These are phyloP conservation scores for Lepus europaeus DNA, from an alignment of 2,113 vertebrate genomes.

Conservation along the genomic window DNA sequence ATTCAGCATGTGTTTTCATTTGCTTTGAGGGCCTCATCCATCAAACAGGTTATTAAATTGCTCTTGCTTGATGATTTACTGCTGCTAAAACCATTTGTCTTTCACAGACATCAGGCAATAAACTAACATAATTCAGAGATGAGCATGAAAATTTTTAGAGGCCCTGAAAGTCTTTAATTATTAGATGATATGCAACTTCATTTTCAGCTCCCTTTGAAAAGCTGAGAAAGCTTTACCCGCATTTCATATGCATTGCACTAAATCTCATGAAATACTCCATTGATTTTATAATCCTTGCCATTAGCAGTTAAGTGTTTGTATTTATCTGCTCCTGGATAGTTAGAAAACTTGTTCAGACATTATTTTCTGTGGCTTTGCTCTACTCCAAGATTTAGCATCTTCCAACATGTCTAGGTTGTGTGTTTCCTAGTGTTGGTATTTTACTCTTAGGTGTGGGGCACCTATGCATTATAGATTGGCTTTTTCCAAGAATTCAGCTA, in stretches of 20 bases:
- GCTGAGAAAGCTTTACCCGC: conserved; percentile 38
- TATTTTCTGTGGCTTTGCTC: conserved; percentile 60
- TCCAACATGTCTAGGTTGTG: conserved; percentile 7
- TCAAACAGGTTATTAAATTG: conserved; percentile 37
- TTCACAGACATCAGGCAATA: conserved; percentile 58
- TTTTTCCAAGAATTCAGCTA: background rate
- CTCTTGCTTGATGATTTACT: conserved; percentile 53
- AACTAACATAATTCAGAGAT: conserved; percentile 37
- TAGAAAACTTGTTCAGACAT: conserved; percentile 68
- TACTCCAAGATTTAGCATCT: background rate
- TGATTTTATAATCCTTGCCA: conserved; percentile 85
- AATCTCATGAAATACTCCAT: conserved; percentile 84
- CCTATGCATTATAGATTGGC: background rate
- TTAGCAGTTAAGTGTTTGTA: conserved; percentile 82
- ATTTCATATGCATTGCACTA: conserved; percentile 72
- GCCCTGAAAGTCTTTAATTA: conserved; percentile 76
- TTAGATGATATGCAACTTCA: conserved; percentile 65
- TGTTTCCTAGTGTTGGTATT: background rate
- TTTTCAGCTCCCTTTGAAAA: conserved; percentile 72
- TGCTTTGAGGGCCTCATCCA: background rate
- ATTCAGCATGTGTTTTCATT: background rate
- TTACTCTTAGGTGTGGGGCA: background rate
- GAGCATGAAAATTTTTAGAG: conserved; percentile 60
- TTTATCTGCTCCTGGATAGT: conserved; percentile 68
- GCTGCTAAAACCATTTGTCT: conserved; percentile 1